Conservation (phyloP, 2,113 vertebrate genomes). For the Mellivora capensis region DNA sequence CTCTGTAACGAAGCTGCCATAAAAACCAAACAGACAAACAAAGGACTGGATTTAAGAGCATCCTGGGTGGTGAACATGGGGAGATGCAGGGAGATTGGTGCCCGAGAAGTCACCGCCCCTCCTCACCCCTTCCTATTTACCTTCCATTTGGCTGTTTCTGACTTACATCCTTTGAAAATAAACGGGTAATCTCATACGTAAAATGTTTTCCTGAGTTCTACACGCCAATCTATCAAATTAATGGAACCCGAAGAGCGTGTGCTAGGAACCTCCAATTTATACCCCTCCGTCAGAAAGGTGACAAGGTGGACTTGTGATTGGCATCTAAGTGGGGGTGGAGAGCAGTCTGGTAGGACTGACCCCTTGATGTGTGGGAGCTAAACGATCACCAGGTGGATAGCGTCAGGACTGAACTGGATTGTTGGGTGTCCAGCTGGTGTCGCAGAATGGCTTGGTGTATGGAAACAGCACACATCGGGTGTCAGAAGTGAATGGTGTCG, state of each 20-base stretch:
- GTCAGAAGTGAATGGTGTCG: not conserved
- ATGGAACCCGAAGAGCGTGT: not conserved
- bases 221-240: not conserved
- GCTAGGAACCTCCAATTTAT: not conserved
- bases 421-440: not conserved
- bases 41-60: not conserved
- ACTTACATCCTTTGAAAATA: not conserved
- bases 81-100: not conserved
- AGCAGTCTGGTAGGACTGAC: not conserved
- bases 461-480: not conserved
- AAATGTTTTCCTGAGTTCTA: not conserved
- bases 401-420: not conserved
- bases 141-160: not conserved
- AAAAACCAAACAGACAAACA: not conserved
- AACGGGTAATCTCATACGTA: not conserved
- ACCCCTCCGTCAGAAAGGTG: not conserved
- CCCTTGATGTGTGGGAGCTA: not conserved
- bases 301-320: not conserved
- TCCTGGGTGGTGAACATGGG: not conserved
- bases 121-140: not conserved
- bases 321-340: not conserved
- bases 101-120: too few relatives aligned
- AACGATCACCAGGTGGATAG: not conserved
- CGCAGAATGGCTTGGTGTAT: not conserved
- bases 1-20: not conserved